Percentiles rank a stretch among this genome's conserved stretches.
phyloP scores from a whole-genome alignment of 2,888 invertebrate species.

The Sthenelais limicola region DNA sequence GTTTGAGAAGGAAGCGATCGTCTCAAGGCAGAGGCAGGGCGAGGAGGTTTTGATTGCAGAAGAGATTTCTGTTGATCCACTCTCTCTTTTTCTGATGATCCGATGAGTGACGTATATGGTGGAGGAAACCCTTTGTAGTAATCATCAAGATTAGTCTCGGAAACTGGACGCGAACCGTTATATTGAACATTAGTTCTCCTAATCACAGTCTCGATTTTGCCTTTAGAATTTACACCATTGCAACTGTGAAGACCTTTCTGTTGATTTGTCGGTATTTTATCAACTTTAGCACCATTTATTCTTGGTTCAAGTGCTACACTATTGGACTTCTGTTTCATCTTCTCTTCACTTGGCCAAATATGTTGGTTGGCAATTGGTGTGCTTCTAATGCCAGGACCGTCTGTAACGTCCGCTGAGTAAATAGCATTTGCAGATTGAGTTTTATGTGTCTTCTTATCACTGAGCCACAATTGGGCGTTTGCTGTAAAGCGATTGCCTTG shows the following conservation, averaged over 20 bases:
- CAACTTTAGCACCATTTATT: not conserved
- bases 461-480: constrained; percentile 12
- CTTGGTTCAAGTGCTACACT: not conserved
- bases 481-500: not conserved
- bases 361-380: not conserved
- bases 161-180: constrained; percentile 1
- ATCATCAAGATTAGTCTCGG: constrained; percentile 20
- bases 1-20: too few relatives aligned
- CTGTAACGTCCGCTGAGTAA: not conserved
- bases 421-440: not conserved
- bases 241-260: too few relatives aligned
- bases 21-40: not conserved
- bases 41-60: not conserved
- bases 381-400: not conserved
- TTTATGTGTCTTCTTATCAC: constrained; percentile 6
- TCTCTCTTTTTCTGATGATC: not conserved
- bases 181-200: not conserved
- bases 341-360: constrained; percentile 1
- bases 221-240: too few relatives aligned
- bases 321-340: constrained; percentile 2
- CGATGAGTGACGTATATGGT: not conserved
- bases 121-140: not conserved
- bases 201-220: too few relatives aligned
- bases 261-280: too few relatives aligned
- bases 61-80: constrained; percentile 6